Conservation (phyloP, 2,797 vertebrate genomes). For the Manis pentadactyla region DNA sequence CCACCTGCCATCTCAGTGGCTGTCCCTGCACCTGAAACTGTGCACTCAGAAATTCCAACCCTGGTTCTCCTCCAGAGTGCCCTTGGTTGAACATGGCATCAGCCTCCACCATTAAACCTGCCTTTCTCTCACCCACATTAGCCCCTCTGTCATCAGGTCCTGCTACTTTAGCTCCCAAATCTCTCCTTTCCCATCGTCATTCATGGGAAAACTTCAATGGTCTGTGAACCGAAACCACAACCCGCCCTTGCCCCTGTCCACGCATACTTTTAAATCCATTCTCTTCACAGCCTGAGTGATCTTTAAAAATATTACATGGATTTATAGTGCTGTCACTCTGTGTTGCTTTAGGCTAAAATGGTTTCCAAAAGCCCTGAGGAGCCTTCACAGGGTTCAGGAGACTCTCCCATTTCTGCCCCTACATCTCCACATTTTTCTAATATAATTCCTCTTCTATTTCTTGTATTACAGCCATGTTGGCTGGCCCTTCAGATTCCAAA, state of each 20-base stretch:
- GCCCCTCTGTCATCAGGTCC: too few relatives aligned
- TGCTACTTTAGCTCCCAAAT: not conserved
- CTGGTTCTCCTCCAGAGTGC: too few relatives aligned
- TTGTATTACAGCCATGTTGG: not conserved
- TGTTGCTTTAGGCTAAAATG: not conserved
- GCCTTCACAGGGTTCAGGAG: not conserved
- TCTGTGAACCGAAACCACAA: not conserved
- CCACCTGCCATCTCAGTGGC: not conserved
- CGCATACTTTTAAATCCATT: not conserved
- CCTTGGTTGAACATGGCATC: not conserved
- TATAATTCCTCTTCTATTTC: not conserved
- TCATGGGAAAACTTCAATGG: not conserved
- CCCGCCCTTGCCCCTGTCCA: not conserved
- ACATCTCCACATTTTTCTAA: not conserved
- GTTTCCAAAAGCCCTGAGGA: not conserved
- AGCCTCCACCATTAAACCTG: not conserved
- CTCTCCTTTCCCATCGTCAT: not conserved
- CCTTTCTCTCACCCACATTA: not conserved
- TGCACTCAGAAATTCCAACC: not conserved
- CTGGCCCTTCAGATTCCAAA: not conserved
- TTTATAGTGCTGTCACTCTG: not conserved
- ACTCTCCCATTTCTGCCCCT: not conserved
- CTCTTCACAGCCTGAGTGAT: not conserved
- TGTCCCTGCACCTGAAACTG: not conserved
- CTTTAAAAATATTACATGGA: not conserved